phyloP scores from a whole-genome alignment of 1,140 invertebrate species.

The Zaprionus camerounensis region DNA sequence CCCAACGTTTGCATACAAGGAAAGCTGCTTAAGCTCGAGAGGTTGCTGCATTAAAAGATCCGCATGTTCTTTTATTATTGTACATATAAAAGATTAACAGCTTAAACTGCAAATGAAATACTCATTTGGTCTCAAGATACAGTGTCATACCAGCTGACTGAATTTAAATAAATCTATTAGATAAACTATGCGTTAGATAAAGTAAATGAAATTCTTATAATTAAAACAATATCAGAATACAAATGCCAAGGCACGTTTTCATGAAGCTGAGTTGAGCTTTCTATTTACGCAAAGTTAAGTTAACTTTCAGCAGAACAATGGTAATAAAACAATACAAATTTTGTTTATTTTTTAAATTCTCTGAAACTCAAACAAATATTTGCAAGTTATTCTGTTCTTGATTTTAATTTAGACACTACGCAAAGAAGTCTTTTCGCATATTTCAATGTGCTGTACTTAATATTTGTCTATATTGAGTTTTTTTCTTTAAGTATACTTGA shows the following conservation, averaged over 20 bases:
- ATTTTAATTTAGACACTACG: too few species aligned
- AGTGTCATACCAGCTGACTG: neutral
- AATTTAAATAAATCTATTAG: slow-evolving; percentile 1
- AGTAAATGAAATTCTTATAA: neutral
- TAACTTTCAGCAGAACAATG: neutral
- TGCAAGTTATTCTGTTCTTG: neutral
- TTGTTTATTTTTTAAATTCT: neutral
- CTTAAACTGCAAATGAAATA: slow-evolving; percentile 38
- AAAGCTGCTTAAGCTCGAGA: slow-evolving; percentile 19
- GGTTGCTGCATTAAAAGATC: slow-evolving; percentile 38
- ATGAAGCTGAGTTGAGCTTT: neutral
- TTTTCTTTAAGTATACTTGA: too few species aligned
- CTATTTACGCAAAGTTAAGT: neutral
- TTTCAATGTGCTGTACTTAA: neutral
- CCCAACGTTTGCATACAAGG: slow-evolving; percentile 25
- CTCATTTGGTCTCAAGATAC: slow-evolving; percentile 8
- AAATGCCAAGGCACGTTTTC: neutral
- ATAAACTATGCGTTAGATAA: neutral
- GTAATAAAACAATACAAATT: neutral
- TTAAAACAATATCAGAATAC: neutral
- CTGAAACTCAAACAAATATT: neutral
- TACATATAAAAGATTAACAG: slow-evolving; percentile 56
- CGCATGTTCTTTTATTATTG: slow-evolving; percentile 57
- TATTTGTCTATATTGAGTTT: neutral
- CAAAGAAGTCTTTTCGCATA: neutral